A percentile compares a stretch with the other conserved stretches of the same genome.
phyloP scores from a whole-genome alignment of 53 echinoderm and acorn worm species.

The Antedon mediterranea region DNA sequence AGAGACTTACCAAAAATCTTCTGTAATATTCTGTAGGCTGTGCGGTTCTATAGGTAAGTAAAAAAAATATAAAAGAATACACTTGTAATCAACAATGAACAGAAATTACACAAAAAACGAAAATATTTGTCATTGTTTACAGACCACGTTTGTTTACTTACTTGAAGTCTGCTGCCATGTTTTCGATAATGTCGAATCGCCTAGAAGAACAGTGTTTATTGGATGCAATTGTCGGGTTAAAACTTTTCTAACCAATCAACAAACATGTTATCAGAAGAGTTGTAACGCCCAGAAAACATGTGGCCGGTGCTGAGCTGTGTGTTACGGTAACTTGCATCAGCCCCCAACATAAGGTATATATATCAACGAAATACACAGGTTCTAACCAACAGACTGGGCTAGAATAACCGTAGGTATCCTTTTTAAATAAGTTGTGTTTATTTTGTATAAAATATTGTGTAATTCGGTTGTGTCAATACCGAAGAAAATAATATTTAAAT shows the following conservation, averaged over 20 bases:
- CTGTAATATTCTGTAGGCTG: slow-evolving; percentile 91
- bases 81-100: not conserved
- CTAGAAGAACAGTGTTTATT: not conserved
- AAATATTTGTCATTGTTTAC: not conserved
- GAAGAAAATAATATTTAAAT: too few species aligned
- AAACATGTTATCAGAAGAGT: not conserved
- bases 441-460: too few species aligned
- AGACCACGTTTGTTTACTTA: slow-evolving; percentile 14
- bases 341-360: too few species aligned
- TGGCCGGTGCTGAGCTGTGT: too few species aligned
- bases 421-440: too few species aligned
- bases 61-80: not conserved
- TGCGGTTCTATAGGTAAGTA: slow-evolving; percentile 43
- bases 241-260: not conserved
- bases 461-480: too few species aligned
- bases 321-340: too few species aligned
- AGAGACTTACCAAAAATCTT: slow-evolving; percentile 63
- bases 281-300: too few species aligned
- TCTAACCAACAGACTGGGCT: too few species aligned
- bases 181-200: not conserved
- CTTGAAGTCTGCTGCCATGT: slow-evolving; percentile 48
- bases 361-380: too few species aligned
- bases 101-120: not conserved
- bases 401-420: too few species aligned
- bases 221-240: not conserved